Evolutionary conservation across 2,113 vertebrate genomes (phyloP), one percentile per base, ranked within the genome.

Genomic region (Cacatua alba): DNA sequence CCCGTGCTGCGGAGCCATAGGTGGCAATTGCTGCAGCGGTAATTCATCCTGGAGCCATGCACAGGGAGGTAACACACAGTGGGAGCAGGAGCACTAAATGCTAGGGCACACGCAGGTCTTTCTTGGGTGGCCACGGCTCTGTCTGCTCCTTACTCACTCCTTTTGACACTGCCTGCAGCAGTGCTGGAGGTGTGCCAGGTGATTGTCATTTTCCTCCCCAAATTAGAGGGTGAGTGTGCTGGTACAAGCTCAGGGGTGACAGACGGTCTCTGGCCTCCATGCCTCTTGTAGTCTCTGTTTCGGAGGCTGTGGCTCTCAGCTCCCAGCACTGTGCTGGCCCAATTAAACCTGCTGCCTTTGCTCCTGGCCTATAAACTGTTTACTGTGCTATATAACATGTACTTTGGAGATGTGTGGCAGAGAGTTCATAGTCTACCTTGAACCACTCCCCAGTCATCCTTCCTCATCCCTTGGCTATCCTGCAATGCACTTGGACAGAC

Each of bases 181-280:
- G 0, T 37, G 7, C 65, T 17, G 31, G 62, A 33, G 37, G 3
- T 57, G 26, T 35, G 26, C 43, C 59, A 78, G 35, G 21, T 2
- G 19, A 21, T 3, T 55, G 69, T 48, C 10, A 75, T 72, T 82
- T 41, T 79, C 69, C 44, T 62, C 62, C 57, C 69, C 39, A 65
- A 2, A 95, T 95, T 64, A 95, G 65, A 92, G 86, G 52, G 55
- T 71, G n/a, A 71, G 46, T 1, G 0, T 17, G 25, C 15, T 64
- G 68, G 59, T 26, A 62, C 71, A 76, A 96, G 25, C 55, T 57
- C 9, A 0, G 46, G 49, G 59, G 23, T 7, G 31, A n/a, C 82
- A 95, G 90, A 76, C 0, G 0, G 49, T 35, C 16, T 90, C 57
- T 29, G 26, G 28, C 49, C n/a, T 23, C 6, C 0, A 35, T 13